These are phyloP conservation scores for Oscheius sp. DNA, from an alignment of 2,888 invertebrate species.

Conservation along the genomic window DNA sequence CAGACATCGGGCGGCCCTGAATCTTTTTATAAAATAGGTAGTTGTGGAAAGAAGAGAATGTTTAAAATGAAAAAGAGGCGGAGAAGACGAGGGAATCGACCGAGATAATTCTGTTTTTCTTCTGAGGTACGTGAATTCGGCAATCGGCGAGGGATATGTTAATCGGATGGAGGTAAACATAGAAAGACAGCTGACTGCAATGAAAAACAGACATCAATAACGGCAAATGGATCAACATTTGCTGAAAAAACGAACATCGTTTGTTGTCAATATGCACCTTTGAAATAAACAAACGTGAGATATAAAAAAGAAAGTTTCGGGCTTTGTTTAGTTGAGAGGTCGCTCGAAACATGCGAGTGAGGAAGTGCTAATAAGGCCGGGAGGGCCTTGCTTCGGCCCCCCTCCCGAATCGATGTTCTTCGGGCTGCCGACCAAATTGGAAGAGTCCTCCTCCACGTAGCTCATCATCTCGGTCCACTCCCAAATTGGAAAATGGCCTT, in stretches of 20 bases:
- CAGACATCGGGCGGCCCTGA: constrained; percentile 23
- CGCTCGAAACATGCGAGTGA: constrained; percentile 8
- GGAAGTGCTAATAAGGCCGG: constrained; percentile 13
- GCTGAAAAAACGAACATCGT: background rate
- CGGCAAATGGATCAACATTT: too few relatives aligned
- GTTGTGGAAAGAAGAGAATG: background rate
- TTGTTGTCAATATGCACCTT: too few relatives aligned
- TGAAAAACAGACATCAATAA: too few relatives aligned
- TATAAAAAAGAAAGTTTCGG: too few relatives aligned
- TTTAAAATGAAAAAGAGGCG: background rate
- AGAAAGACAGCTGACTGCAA: background rate
- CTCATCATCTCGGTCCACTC: constrained; percentile 21
- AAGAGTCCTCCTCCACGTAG: constrained; percentile 28
- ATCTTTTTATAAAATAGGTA: background rate
- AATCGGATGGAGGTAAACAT: too few relatives aligned
- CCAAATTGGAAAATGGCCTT: constrained; percentile 28
- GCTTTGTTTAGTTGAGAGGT: too few relatives aligned
- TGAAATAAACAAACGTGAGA: too few relatives aligned
- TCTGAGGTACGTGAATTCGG: background rate
- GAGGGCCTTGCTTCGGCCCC: background rate
- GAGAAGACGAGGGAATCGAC: constrained; percentile 1
- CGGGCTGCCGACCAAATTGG: constrained; percentile 24
- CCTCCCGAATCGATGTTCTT: constrained; percentile 22
- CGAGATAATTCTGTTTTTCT: constrained; percentile 19
- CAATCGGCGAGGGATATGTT: constrained; percentile 1